Base-by-base conservation (phyloP, 2,797 vertebrate species). In the Fistularia commersonii region DNA sequence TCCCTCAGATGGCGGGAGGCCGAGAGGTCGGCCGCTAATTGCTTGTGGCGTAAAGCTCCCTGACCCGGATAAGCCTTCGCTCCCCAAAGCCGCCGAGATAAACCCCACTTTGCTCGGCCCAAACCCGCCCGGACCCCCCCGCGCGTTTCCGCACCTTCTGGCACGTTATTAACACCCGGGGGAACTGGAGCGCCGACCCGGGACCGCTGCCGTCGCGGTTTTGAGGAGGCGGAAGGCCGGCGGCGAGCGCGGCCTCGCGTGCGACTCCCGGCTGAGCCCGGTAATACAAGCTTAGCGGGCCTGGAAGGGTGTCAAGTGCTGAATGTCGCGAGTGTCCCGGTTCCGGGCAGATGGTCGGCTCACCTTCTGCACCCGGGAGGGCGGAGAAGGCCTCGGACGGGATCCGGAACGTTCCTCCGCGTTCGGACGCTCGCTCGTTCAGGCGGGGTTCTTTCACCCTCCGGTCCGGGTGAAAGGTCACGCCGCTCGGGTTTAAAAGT, bases 81-180 rank as follows among this genome's bases (percentile, higher is more conserved):
- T 80, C 75, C 79, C 81, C 83, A 90, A 91, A 89, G 86, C 90
- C 87, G 85, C 63, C 54, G 60, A 77, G 86, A 86, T 91, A 90
- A 91, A 90, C 79, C 86, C 86, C 86, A 88, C 84, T 90, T 91
- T 89, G 89, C 85, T 87, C 88, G 90, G 89, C 89, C 90, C 88
- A 51, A 51, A 87, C 81, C 84, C 76, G 66, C 86, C 79, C 63
- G 63, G 32, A 50, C 69, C 71, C 63, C 52, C 3, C 71, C 49
- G 8, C 42, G 57, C 67, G 59, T 76, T 61, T 76, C 61, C 55
- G 58, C 75, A 66, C 81, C 86, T 88, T 83, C 81, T 87, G 86
- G 72, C 70, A 74, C 56, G 15, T 76, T 66, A 74, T 74, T 75
- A 80, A 80, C 74, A 70, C 60, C 63, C 50, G 6, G 36, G 47